Conservation (phyloP, 2,113 vertebrate species). For the Anguilla japonica region DNA sequence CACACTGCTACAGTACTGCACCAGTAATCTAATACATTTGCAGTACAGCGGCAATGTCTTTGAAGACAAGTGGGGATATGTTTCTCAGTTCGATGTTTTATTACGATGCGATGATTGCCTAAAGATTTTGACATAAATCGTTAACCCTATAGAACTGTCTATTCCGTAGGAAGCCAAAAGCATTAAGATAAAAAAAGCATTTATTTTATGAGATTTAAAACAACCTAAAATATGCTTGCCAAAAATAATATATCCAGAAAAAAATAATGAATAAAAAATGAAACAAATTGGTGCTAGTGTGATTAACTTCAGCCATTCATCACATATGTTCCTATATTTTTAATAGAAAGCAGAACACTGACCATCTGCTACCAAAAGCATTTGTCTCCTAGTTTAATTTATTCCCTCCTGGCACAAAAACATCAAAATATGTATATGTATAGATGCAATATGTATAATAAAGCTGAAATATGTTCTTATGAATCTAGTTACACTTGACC, state of each 20-base stretch:
- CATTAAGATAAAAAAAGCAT: not conserved
- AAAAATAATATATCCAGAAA: not conserved
- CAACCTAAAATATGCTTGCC: not conserved
- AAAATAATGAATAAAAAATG: not conserved
- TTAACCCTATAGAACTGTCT: not conserved
- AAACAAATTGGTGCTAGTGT: not conserved
- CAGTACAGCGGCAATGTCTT: not conserved
- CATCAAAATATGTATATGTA: too few relatives aligned
- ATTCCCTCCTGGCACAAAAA: not conserved
- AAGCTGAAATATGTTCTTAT: too few relatives aligned
- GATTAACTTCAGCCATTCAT: too few relatives aligned
- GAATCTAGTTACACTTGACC: too few relatives aligned
- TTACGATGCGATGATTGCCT: not conserved
- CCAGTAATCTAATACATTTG: not conserved
- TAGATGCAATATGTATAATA: too few relatives aligned
- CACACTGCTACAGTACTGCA: not conserved
- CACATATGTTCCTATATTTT: not conserved
- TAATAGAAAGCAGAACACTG: not conserved
- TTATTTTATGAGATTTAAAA: not conserved
- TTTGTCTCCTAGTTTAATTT: not conserved
- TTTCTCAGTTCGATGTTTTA: not conserved
- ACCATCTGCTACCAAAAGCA: not conserved
- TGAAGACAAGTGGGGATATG: not conserved
- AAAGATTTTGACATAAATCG: not conserved
- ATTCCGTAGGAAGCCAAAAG: too few relatives aligned